Evolutionary conservation across 2,797 vertebrate species (phyloP).

Genomic region (Kryptolebias ocellatus): DNA sequence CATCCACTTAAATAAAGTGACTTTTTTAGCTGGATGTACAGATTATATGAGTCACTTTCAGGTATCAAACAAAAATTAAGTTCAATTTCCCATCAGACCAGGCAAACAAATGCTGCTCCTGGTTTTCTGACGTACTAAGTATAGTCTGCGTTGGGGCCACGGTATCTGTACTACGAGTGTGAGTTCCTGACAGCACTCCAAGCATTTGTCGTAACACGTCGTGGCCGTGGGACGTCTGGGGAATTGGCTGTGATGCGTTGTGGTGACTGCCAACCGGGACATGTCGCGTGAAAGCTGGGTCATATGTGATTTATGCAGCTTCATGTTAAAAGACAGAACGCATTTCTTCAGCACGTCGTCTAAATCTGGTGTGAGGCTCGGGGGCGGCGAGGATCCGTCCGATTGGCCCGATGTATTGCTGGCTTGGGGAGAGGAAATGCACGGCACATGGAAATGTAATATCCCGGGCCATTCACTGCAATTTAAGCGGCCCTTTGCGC

Average conservation of each 20-base stretch:
- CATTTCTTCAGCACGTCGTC: background rate
- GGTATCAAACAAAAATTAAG: too few relatives aligned
- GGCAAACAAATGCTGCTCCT: background rate
- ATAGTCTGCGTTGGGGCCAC: conserved; percentile 28
- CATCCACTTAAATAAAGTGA: too few relatives aligned
- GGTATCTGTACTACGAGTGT: conserved; percentile 21
- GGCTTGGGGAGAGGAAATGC: background rate
- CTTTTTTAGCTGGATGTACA: too few relatives aligned
- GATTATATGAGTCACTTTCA: too few relatives aligned
- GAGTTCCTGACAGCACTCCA: conserved; percentile 30
- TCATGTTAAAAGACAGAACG: background rate
- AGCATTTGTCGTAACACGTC: conserved; percentile 21
- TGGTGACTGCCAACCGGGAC: background rate
- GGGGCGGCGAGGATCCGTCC: background rate
- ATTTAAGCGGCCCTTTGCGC: background rate
- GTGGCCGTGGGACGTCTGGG: conserved; percentile 15
- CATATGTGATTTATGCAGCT: background rate
- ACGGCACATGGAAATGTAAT: background rate
- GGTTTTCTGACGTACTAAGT: conserved; percentile 5
- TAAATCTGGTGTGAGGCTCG: background rate
- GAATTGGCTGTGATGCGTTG: background rate
- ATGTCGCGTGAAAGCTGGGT: background rate
- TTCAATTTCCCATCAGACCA: background rate
- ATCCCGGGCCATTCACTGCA: background rate
- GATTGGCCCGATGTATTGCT: background rate